Percentiles rank a stretch among this genome's conserved stretches.
phyloP scores from a whole-genome alignment of 1,140 invertebrate species.

The Xylocopa sonorina region DNA sequence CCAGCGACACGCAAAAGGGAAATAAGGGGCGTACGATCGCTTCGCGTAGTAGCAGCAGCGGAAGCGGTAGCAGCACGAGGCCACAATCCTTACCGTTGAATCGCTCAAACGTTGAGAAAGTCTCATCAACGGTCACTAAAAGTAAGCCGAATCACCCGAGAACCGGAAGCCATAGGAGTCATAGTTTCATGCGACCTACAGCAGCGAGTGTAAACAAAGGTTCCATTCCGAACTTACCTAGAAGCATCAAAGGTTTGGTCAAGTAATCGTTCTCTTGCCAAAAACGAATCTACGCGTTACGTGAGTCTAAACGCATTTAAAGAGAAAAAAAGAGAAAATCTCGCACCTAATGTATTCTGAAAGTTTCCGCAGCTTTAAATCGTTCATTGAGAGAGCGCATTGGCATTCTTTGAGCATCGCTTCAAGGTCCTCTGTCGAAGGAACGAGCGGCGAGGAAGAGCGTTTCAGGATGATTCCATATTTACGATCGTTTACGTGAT shows the following conservation, averaged over 20 bases:
- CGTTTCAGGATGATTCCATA: neutral
- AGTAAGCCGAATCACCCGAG: constrained; percentile 73
- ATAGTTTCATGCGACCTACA: constrained; percentile 86
- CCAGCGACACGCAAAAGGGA: constrained; percentile 46
- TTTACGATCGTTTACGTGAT: neutral
- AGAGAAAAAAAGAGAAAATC: neutral
- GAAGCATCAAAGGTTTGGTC: constrained; percentile 76
- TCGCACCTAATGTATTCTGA: no score
- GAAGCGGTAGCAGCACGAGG: constrained; percentile 78
- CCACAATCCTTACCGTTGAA: constrained; percentile 63
- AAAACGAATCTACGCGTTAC: no score
- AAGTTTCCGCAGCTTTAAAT: neutral
- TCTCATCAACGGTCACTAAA: constrained; percentile 41
- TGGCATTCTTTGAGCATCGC: no score
- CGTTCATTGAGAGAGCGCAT: no score
- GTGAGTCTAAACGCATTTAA: no score
- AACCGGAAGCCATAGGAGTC: constrained; percentile 69
- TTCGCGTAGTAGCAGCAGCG: constrained; percentile 85
- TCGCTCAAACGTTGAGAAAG: constrained; percentile 57
- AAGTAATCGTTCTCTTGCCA: constrained; percentile 60
- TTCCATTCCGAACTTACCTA: constrained; percentile 79
- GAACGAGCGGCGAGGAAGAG: neutral
- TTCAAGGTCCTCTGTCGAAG: no score
- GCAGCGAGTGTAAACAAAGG: constrained; percentile 85
- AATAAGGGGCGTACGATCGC: constrained; percentile 76